A percentile compares a stretch with the other conserved stretches of the same genome.
These are phyloP conservation scores for Grammomys surdaster DNA, from an alignment of 2,113 vertebrate species.

Conservation along the genomic window DNA sequence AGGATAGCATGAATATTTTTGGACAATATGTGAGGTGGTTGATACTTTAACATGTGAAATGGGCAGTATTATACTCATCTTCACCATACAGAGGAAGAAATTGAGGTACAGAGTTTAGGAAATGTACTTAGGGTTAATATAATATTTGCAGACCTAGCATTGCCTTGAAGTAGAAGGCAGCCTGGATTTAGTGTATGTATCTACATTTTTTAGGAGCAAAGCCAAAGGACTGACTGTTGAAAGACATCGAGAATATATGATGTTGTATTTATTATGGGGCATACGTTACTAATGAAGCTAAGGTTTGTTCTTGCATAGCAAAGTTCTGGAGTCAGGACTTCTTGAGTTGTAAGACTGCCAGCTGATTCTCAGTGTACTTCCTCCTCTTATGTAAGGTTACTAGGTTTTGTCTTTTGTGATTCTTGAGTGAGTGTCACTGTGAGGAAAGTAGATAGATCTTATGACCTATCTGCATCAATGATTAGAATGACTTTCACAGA, in stretches of 20 bases:
- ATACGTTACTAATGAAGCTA: not conserved
- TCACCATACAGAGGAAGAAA: not conserved
- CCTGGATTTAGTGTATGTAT: not conserved
- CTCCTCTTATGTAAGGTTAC: not conserved
- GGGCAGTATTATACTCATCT: not conserved
- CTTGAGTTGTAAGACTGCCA: not conserved
- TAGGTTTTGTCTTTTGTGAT: not conserved
- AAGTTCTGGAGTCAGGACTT: not conserved
- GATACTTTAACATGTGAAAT: not conserved
- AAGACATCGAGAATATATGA: not conserved
- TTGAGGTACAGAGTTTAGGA: not conserved
- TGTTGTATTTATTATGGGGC: not conserved
- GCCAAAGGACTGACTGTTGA: not conserved
- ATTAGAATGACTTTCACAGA: not conserved
- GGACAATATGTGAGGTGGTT: not conserved
- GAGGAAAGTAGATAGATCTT: not conserved
- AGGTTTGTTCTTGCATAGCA: not conserved
- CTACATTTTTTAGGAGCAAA: not conserved
- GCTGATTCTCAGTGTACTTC: not conserved
- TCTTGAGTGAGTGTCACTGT: conserved; percentile 16
- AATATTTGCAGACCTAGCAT: not conserved
- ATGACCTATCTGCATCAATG: not conserved
- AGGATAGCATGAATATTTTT: not conserved
- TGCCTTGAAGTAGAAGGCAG: not conserved
- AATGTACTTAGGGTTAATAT: not conserved